Base-by-base conservation (phyloP, 1,140 invertebrate genomes). In the Meloidogyne hapla region DNA sequence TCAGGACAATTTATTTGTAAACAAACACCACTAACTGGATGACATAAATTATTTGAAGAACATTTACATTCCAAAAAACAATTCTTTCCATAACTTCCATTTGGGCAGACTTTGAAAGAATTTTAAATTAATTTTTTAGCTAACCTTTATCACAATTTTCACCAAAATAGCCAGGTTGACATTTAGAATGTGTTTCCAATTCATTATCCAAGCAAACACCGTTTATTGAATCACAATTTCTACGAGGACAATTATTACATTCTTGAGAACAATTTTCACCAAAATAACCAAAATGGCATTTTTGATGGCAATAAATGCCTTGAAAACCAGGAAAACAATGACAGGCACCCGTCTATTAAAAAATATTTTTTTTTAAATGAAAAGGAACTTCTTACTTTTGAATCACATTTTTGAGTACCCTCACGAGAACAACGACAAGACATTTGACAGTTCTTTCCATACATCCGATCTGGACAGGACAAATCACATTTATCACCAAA, bases 201-300 rank as follows among this genome's bases (percentile, higher is more conserved):
- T 71, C 74, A 10, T 67, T 73, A 23, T 75, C 72, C 5, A 76
- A 76, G 66, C 87, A 88, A 15, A 83, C 84, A 73, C 87, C 87
- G 3, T 81, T 84, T 21, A 75, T 69, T 33, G 80, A 56, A 67
- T 87, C 74, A 38, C 85, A 85, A 38, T 81, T 75, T 0, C 78
- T 82, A 69, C 88, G 86, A 84, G 93, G 91, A 62, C 91, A 90
- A 88, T 95, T 97, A 78, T 93, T 92, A 87, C 95, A 98, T 28
- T 90, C 90, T 85, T 93, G 92, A 56, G 90, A 91, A 88, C 95
- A 98, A 83, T 92, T 90, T 38, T 90, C 87, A 0, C 94, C 94
- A 75, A 79, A 88, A 12, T 74, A 78, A 8, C 87, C 88, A 25
- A 79, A 70, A 28, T 83, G 83, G 75, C 86, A 87, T 1, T 40